These are phyloP conservation scores for Cephus nigrinus DNA, from an alignment of 2,888 invertebrate genomes.

Conservation along the genomic window DNA sequence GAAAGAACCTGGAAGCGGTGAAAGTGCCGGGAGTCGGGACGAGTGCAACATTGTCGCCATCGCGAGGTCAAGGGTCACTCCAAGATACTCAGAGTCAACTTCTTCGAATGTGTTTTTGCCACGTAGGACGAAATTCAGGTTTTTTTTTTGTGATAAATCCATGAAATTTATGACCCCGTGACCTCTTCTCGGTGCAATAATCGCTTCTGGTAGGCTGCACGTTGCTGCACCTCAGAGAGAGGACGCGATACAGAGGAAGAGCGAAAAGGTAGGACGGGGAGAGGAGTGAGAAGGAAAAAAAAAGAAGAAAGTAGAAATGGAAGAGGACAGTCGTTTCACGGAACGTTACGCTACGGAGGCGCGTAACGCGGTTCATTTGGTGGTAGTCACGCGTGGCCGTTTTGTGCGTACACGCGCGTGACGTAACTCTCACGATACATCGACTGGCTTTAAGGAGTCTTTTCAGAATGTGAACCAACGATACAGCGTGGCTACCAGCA, in stretches of 20 bases:
- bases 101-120: neutral
- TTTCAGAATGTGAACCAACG: neutral
- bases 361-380: constrained; percentile 57
- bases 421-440: neutral
- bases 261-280: neutral
- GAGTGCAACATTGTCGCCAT: constrained; percentile 6
- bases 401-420: neutral
- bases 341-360: constrained; percentile 42
- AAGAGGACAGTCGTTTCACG: constrained; percentile 47
- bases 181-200: neutral
- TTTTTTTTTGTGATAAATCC: constrained; percentile 26
- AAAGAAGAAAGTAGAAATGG: neutral
- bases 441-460: neutral
- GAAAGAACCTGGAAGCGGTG: neutral
- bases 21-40: neutral
- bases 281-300: neutral
- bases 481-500: neutral
- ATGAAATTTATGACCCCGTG: constrained; percentile 47
- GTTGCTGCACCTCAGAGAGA: neutral
- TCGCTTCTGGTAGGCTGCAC: neutral
- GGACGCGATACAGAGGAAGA: too few relatives aligned
- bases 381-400: constrained; percentile 51
- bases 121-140: neutral
- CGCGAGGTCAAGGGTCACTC: neutral
- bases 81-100: neutral